Evolutionary conservation across 2,113 vertebrate genomes (phyloP).

Genomic region (Malurus melanocephalus): DNA sequence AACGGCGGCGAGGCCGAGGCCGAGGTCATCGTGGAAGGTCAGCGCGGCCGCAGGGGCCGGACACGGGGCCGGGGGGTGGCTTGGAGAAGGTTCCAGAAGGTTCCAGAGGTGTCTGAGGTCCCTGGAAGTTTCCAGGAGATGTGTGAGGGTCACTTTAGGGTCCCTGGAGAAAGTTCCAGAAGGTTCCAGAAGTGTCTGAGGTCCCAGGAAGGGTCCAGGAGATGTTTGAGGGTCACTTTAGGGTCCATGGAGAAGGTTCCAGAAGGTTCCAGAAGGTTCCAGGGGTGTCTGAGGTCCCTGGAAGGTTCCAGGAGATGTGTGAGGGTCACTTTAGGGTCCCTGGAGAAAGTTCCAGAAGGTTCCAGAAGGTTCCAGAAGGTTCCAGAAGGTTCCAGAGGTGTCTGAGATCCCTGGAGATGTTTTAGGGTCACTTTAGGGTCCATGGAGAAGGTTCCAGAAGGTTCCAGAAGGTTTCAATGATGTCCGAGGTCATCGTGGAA

Average conservation of each 20-base stretch:
- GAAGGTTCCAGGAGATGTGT: conserved; percentile 73
- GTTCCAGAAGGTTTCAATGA: no score
- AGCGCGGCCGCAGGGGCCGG: no score
- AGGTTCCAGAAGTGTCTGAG: background rate
- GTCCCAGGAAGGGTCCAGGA: background rate
- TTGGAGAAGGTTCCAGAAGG: background rate
- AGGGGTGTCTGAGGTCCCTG: conserved; percentile 72
- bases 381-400: no score
- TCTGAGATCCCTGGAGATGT: no score
- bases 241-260: background rate
- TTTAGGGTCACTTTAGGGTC: background rate
- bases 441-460: background rate
- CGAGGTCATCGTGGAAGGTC: conserved; percentile 88
- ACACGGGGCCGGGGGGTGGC: background rate
- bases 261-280: no score
- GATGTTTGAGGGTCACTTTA: background rate
- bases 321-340: no score
- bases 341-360: background rate
- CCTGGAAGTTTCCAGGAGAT: background rate
- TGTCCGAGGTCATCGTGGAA: conserved; percentile 83
- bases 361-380: no score
- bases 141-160: no score
- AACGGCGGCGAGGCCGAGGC: conserved; percentile 87
- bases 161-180: background rate
- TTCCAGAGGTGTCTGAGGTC: background rate